These are phyloP conservation scores for Amblyteles armatorius DNA, from an alignment of 2,888 invertebrate genomes.

Conservation along the genomic window DNA sequence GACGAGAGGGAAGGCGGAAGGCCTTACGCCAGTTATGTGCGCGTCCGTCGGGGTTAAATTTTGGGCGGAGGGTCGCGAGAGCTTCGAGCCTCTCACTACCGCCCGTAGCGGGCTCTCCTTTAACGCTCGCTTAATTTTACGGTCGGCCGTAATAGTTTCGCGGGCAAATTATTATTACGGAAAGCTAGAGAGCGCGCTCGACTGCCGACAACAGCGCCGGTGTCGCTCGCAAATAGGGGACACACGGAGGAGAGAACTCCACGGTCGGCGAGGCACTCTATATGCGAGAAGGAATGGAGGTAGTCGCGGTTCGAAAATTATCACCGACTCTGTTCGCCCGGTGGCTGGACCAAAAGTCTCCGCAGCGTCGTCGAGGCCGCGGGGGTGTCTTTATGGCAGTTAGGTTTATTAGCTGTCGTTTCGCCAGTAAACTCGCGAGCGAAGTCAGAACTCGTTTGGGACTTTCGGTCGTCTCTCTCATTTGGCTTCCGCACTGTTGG, in stretches of 20 bases:
- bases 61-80: conserved; percentile 30
- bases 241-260: neutral
- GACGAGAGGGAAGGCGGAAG: conserved; percentile 6
- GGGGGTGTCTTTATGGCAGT: conserved; percentile 76
- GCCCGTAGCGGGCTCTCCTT: conserved; percentile 57
- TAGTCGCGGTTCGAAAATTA: conserved; percentile 74
- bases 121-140: conserved; percentile 79
- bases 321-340: conserved; percentile 59
- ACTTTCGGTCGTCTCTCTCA: conserved; percentile 41
- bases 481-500: neutral
- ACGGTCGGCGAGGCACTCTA: conserved; percentile 6
- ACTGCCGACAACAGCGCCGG: neutral
- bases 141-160: conserved; percentile 79
- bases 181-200: conserved; percentile 66
- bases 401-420: conserved; percentile 80
- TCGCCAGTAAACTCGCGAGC: conserved; percentile 60
- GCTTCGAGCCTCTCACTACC: too few relatives aligned
- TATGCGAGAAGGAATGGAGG: conserved; percentile 47
- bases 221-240: neutral
- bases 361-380: conserved; percentile 39
- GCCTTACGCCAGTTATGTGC: neutral
- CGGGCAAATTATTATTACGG: conserved; percentile 79
- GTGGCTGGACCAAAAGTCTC: conserved; percentile 12
- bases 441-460: conserved; percentile 54
- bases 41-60: conserved; percentile 46